These are phyloP conservation scores for Rhabdornis inornatus DNA, from an alignment of 2,113 vertebrate genomes.

Conservation along the genomic window DNA sequence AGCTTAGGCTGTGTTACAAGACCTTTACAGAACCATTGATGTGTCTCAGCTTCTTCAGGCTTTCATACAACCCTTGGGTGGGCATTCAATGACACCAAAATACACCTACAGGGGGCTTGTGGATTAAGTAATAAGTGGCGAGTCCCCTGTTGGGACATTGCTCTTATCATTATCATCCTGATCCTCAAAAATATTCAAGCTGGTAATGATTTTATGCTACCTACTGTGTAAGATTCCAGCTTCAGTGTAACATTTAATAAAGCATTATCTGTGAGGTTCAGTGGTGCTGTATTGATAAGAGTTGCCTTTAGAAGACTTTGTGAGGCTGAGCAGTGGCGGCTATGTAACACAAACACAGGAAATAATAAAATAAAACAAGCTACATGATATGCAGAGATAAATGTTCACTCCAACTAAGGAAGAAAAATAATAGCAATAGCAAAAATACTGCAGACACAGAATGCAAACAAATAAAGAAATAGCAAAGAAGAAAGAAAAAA, in stretches of 20 bases:
- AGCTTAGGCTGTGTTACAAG: constrained; percentile 54
- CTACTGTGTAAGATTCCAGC: constrained; percentile 70
- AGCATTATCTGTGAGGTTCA: constrained; percentile 68
- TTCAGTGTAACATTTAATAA: constrained; percentile 74
- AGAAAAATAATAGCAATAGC: constrained; percentile 16
- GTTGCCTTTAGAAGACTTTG: constrained; percentile 43
- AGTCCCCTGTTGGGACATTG: constrained; percentile 55
- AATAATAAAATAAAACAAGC: constrained; percentile 61
- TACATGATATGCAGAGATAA: constrained; percentile 26
- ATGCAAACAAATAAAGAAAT: not conserved
- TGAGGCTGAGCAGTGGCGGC: constrained; percentile 26
- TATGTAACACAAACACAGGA: constrained; percentile 7
- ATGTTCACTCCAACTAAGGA: constrained; percentile 38
- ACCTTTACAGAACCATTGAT: constrained; percentile 61
- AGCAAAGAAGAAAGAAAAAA: constrained; percentile 22
- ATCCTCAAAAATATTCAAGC: constrained; percentile 70
- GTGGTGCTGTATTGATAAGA: constrained; percentile 48
- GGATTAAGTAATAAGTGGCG: constrained; percentile 67
- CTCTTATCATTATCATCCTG: constrained; percentile 71
- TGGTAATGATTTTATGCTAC: constrained; percentile 73
- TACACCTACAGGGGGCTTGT: constrained; percentile 36
- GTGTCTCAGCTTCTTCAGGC: constrained; percentile 62
- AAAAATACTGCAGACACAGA: not conserved
- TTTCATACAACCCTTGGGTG: constrained; percentile 66
- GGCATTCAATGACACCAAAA: constrained; percentile 70